Conservation (phyloP, 1,140 invertebrate species). For the Conus ventricosus region DNA sequence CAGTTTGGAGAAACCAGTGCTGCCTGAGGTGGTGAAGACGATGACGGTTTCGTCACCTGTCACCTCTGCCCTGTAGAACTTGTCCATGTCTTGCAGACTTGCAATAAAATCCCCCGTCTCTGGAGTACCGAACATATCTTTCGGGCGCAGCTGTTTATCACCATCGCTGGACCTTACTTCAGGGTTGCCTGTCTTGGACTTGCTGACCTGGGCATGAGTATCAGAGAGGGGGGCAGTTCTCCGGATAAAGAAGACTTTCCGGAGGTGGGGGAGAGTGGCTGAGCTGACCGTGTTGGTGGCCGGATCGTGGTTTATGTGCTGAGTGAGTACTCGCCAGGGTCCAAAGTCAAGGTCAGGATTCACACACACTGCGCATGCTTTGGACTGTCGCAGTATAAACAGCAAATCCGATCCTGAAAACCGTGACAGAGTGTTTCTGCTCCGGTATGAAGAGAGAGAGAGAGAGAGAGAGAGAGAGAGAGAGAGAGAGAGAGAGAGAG, state of each 20-base stretch:
- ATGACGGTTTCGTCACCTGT: background rate
- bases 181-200: background rate
- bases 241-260: slow-evolving; percentile 10
- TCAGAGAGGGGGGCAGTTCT: background rate
- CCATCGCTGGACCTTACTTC: background rate
- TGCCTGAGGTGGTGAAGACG: slow-evolving; percentile 32
- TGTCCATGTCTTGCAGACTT: background rate
- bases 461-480: too few relatives aligned
- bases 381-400: background rate
- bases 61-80: background rate
- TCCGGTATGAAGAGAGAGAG: too few relatives aligned
- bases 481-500: too few relatives aligned
- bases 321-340: background rate
- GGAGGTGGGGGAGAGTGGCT: background rate
- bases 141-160: background rate
- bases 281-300: background rate
- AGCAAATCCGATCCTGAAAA: slow-evolving; percentile 19
- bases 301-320: background rate
- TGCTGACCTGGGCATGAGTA: background rate
- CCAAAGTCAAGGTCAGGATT: background rate
- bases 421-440: too few relatives aligned
- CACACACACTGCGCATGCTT: background rate
- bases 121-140: too few relatives aligned
- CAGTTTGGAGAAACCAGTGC: slow-evolving; percentile 28
- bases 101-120: background rate